Percentiles rank a stretch among this genome's conserved stretches.
These are phyloP conservation scores for Glaucidium brasilianum DNA, from an alignment of 2,113 vertebrate species.

Conservation along the genomic window DNA sequence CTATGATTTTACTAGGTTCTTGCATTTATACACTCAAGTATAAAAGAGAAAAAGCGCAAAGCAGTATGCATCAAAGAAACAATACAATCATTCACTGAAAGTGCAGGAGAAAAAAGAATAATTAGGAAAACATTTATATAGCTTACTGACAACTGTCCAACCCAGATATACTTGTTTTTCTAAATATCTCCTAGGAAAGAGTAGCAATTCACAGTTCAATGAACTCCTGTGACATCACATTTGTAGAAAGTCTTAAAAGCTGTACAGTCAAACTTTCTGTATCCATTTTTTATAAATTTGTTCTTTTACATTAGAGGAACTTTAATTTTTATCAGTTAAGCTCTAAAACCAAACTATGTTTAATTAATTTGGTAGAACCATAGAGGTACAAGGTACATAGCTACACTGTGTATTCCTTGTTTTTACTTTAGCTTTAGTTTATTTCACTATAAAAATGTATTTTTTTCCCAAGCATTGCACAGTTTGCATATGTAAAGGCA, in stretches of 20 bases:
- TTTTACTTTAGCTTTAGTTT: background rate
- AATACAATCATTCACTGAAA: background rate
- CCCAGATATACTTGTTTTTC: background rate
- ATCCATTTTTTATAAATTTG: background rate
- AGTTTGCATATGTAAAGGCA: background rate
- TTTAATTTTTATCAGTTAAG: background rate
- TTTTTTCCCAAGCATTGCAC: background rate
- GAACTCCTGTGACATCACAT: background rate
- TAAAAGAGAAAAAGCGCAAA: background rate
- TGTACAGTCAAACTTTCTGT: background rate
- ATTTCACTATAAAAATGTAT: background rate
- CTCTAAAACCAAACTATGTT: background rate
- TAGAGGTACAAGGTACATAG: background rate
- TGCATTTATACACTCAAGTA: background rate
- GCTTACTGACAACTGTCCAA: background rate
- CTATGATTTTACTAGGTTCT: background rate
- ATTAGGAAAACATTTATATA: background rate
- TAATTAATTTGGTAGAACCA: background rate
- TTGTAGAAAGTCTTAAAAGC: background rate
- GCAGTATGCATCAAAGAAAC: background rate
- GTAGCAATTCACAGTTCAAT: background rate
- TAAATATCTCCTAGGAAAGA: background rate
- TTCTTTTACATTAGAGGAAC: background rate
- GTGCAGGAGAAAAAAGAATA: background rate
- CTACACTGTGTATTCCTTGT: background rate